Conservation (phyloP, 1,140 invertebrate species). For the Orchesella cincta region DNA sequence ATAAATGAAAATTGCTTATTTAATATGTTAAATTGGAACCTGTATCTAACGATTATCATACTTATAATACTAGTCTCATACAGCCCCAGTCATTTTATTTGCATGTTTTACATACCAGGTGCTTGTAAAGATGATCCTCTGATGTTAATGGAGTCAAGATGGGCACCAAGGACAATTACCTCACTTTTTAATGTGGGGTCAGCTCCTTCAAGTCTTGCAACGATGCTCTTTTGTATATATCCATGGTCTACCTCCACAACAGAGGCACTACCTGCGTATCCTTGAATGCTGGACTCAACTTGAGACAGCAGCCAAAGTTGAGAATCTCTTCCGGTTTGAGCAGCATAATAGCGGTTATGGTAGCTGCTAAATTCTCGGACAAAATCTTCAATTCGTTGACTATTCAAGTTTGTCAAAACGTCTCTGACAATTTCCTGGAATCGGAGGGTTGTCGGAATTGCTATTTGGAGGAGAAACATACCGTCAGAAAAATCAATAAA, state of each 20-base stretch:
- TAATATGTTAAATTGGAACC: neutral
- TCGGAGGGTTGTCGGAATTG: neutral
- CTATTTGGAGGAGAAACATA: too few relatives aligned
- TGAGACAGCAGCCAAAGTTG: slow-evolving; percentile 18
- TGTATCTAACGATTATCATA: neutral
- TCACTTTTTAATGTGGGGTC: slow-evolving; percentile 10
- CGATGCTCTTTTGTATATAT: slow-evolving; percentile 32
- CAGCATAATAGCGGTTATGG: slow-evolving; percentile 31
- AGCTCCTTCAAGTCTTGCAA: slow-evolving; percentile 32
- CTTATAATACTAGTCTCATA: neutral
- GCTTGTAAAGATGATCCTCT: neutral
- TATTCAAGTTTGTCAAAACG: neutral
- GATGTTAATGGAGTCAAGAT: slow-evolving; percentile 28
- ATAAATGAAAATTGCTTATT: neutral
- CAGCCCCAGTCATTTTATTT: neutral
- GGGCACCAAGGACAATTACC: slow-evolving; percentile 37
- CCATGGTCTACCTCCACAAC: slow-evolving; percentile 7
- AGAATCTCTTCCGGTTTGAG: slow-evolving; percentile 17
- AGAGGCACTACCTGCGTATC: slow-evolving; percentile 4
- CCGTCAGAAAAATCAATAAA: too few relatives aligned
- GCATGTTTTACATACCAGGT: neutral
- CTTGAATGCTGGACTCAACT: slow-evolving; percentile 1
- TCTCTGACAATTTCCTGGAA: neutral
- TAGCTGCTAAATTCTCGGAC: slow-evolving; percentile 22
- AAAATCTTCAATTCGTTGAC: neutral